Base-by-base conservation (phyloP, 2,797 vertebrate genomes). In the Gallinago solitaria region DNA sequence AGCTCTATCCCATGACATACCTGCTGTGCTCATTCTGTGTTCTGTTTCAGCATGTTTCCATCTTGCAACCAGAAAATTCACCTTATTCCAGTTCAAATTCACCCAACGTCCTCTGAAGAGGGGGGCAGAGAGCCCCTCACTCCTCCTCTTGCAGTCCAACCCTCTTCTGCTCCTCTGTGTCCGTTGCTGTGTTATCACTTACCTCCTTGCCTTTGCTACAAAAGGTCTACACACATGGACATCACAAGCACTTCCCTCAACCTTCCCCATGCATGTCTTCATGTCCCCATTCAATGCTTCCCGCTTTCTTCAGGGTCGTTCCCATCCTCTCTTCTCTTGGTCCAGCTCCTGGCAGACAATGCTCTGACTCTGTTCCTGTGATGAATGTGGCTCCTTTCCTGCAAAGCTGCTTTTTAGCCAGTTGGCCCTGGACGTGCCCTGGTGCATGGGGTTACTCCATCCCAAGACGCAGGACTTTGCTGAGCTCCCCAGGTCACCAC, bases 31-130 rank as follows among this genome's bases (percentile, higher is more conserved):
- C 30, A 30, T 35, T 65, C 20, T 15, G 14, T 33, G 30, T 70
- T 43, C 45, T 77, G 35, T 45, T 43, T 33, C 39, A n/a, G n/a
- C 2, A 0, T 3, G 7, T 68, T 28, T 54, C 60, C n/a, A 19
- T 67, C 15, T 81, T 53, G n/a, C 35, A 61, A 18, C 5, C n/a
- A 64, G 23, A 68, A 75, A 50, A 51, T 45, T 17, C n/a, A 68
- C 59, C 16, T 78, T 51, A 25, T 41, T 85, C 54, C 75, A 32
- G 23, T 39, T 73, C 61, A 32, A 5, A 39, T 51, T 33, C 25
- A 53, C 9, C 4, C 0, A 0, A 10, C 32, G 30, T 63, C n/a
- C 57, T 75, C 5, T 57, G 63, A 70, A 47, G 30, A 48, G 1
- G 12, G 35, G 32, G 30, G 9, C 14, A 59, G 8, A 35, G 23